Base-by-base conservation (phyloP, 2,797 vertebrate species). In the Holocentrus rufus region DNA sequence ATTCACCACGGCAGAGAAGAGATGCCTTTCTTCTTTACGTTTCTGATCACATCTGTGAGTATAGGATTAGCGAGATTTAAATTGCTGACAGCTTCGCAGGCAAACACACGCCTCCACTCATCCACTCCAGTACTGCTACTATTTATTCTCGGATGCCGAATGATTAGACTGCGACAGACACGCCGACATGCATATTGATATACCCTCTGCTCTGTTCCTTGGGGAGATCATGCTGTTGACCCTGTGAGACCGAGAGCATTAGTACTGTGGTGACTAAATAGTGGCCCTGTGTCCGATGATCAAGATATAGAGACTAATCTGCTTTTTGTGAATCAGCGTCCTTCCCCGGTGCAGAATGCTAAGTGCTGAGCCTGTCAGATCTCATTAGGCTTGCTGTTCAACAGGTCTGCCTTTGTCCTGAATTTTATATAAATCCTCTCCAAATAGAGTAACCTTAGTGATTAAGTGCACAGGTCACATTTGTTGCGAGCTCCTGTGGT, bases 401-500 rank as follows among this genome's bases (percentile, higher is more conserved):
- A 82, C 84, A 85, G 77, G 73, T 86, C 62, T 81, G 65, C 59
- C 56, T 76, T 79, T 79, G 78, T 85, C 65, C 79, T 83, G 76
- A 83, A 89, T 85, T 65, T 87, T 88, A 88, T 44, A 88, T 84
- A 72, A 84, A 63, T 56, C 54, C 57, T 42, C 23, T 67, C 60
- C 68, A 64, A 60, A 79, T 18, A 18, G 53, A 84, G 69, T 52
- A 65, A 64, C 53, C 9, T 0, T 31, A 8, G 25, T 57, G 42
- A 60, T 69, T 79, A 65, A 64, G 62, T 22, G 36, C 13, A 34
- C 46, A 27, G 9, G 27, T 75, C 53, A 2, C 50, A 25, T 17
- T 34, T 7, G 13, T 39, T 65, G 55, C 58, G 22, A 25, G 8
- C 2, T 59, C 44, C 46, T 47, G 60, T 70, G 60, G 65, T 75